Percentiles rank a stretch among this genome's conserved stretches.
phyloP scores from a whole-genome alignment of 2,113 vertebrate genomes.

The Geothlypis trichas region DNA sequence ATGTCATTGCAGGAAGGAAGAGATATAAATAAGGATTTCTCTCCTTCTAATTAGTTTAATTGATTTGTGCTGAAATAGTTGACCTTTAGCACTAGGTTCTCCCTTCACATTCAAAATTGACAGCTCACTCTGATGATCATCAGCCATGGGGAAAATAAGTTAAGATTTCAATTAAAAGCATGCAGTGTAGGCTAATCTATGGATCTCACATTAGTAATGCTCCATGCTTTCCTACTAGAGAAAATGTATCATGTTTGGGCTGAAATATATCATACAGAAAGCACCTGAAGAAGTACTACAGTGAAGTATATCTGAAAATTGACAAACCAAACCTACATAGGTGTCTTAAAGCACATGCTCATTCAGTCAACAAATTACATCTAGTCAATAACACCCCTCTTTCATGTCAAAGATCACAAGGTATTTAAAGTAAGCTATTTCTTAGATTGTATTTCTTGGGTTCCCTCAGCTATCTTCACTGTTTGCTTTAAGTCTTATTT shows the following conservation, averaged over 20 bases:
- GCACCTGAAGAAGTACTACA: background rate
- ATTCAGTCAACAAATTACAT: background rate
- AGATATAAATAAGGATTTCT: constrained; percentile 5
- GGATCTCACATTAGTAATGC: background rate
- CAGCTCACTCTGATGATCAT: constrained; percentile 9
- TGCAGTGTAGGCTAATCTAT: background rate
- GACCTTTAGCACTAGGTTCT: constrained; percentile 26
- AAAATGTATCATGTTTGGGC: background rate
- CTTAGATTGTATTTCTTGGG: background rate
- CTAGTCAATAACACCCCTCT: background rate
- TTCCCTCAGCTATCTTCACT: background rate
- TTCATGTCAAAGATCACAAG: background rate
- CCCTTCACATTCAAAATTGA: constrained; percentile 18
- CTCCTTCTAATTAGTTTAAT: constrained; percentile 25
- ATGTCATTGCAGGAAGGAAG: background rate
- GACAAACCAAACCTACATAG: background rate
- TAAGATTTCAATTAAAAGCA: constrained; percentile 45
- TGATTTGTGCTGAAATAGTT: constrained; percentile 30
- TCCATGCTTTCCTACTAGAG: background rate
- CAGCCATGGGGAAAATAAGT: background rate
- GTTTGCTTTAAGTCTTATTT: background rate
- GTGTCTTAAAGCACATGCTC: background rate
- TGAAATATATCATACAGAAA: background rate
- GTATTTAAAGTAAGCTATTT: background rate
- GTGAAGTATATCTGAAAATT: background rate